phyloP scores from a whole-genome alignment of 1,140 invertebrate species.

The Glossosoma conforme region DNA sequence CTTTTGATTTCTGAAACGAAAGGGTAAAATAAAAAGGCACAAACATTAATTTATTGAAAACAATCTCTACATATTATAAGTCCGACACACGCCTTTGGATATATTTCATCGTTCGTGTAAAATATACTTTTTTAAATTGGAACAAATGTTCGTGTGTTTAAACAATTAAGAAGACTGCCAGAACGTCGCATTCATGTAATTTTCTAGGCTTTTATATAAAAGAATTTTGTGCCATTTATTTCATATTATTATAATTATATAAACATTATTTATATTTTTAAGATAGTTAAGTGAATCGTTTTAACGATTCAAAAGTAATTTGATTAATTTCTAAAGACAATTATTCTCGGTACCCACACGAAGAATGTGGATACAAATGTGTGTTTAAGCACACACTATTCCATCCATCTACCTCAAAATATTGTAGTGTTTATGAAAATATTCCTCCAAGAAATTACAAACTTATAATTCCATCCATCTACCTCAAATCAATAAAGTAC shows the following conservation, averaged over 20 bases:
- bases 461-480: slow-evolving; percentile 55
- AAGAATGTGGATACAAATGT: slow-evolving; percentile 15
- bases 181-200: slow-evolving; percentile 28
- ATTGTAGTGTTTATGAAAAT: slow-evolving; percentile 44
- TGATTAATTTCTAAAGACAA: slow-evolving; percentile 16
- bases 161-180: slow-evolving; percentile 28
- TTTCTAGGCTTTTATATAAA: slow-evolving; percentile 19
- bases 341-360: slow-evolving; percentile 1
- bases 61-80: too few species aligned
- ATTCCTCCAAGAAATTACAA: too few species aligned
- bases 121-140: not conserved
- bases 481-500: slow-evolving; percentile 54
- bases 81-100: too few species aligned
- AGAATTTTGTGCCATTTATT: slow-evolving; percentile 30
- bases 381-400: slow-evolving; percentile 42
- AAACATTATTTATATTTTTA: slow-evolving; percentile 14
- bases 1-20: too few species aligned
- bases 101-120: not conserved
- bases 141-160: slow-evolving; percentile 10
- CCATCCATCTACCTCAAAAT: slow-evolving; percentile 55
- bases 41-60: too few species aligned
- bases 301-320: slow-evolving; percentile 8
- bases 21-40: too few species aligned
- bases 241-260: slow-evolving; percentile 13
- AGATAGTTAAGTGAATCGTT: slow-evolving; percentile 4